Percentiles rank a stretch among this genome's conserved stretches.
Evolutionary conservation across 2,797 vertebrate genomes (phyloP).

Genomic region (Glossophaga mutica): DNA sequence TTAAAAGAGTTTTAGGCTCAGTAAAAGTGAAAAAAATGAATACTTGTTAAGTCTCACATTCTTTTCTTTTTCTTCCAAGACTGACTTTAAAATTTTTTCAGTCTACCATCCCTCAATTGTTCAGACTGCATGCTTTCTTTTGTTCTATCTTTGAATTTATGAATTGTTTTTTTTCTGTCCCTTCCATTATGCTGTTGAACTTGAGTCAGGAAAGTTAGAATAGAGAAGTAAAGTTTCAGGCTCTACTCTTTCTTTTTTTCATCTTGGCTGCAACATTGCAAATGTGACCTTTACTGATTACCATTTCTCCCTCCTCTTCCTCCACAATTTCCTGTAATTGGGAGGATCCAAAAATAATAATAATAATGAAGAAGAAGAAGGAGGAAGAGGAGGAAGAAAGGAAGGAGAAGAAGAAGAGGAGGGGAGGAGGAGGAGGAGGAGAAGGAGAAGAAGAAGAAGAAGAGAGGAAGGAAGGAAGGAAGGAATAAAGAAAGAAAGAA

Average conservation of each 20-base stretch:
- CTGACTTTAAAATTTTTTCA: background rate
- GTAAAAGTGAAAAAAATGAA: background rate
- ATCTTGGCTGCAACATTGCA: background rate
- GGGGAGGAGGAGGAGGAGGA: no score
- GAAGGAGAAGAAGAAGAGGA: no score
- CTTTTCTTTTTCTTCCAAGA: background rate
- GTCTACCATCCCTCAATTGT: background rate
- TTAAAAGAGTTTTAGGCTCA: background rate
- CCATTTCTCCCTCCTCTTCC: background rate
- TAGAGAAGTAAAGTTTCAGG: background rate
- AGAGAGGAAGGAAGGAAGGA: no score
- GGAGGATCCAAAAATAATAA: background rate
- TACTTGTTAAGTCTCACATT: background rate
- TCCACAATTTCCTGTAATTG: background rate
- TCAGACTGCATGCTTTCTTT: background rate
- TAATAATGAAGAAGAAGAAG: no score
- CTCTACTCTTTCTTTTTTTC: background rate
- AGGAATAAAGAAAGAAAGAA: no score
- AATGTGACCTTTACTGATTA: background rate
- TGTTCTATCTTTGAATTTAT: background rate
- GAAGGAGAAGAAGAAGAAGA: no score
- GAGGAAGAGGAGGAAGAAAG: no score
- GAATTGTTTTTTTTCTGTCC: background rate
- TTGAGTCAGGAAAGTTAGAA: background rate
- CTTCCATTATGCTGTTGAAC: background rate